These are phyloP conservation scores for Manis crassicaudata DNA, from an alignment of 2,797 vertebrate species.

Conservation along the genomic window DNA sequence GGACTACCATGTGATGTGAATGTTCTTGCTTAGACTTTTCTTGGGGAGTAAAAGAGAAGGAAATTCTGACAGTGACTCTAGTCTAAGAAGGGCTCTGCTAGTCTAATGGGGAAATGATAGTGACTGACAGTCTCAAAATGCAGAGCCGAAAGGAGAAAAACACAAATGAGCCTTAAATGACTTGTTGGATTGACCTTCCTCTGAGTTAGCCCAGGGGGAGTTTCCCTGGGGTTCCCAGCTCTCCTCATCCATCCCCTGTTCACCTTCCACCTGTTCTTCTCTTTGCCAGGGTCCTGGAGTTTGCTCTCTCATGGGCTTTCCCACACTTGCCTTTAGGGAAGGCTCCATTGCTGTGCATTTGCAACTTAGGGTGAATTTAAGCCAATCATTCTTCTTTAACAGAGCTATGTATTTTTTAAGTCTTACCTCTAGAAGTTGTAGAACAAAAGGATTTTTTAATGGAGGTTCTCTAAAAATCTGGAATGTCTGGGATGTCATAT, in stretches of 20 bases:
- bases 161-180: neutral
- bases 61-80: neutral
- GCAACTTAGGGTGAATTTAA: neutral
- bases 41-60: neutral
- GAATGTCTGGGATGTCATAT: neutral
- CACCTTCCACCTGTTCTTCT: neutral
- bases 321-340: neutral
- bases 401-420: neutral
- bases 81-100: neutral
- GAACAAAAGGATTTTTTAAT: neutral
- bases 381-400: neutral
- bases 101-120: neutral
- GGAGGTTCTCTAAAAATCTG: neutral
- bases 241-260: neutral
- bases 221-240: neutral
- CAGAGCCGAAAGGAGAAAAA: neutral
- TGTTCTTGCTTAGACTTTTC: neutral
- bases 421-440: neutral
- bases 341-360: neutral
- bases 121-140: neutral
- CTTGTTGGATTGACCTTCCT: neutral
- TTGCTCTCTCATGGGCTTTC: neutral
- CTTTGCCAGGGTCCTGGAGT: neutral
- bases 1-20: neutral
- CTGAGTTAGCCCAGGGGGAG: neutral